Percentiles rank a stretch among this genome's conserved stretches.
Evolutionary conservation across 2,113 vertebrate genomes (phyloP).

Genomic region (Alces alces): DNA sequence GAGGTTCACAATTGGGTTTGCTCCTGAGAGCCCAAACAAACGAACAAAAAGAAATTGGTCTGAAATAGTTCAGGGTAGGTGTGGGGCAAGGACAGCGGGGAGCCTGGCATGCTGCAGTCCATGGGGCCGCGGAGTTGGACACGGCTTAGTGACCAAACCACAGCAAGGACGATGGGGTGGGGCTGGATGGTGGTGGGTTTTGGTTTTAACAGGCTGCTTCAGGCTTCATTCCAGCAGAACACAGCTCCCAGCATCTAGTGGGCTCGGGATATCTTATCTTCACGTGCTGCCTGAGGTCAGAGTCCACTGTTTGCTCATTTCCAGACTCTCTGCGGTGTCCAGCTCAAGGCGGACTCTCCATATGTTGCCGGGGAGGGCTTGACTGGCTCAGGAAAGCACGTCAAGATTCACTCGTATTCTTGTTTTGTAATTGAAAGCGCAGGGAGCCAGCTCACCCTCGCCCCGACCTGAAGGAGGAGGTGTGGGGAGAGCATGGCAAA

Average conservation of each 20-base stretch:
- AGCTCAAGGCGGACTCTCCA: neutral
- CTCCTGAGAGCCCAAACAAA: neutral
- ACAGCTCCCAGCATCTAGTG: rapidly evolving
- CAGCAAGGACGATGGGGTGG: rapidly evolving
- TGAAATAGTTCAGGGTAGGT: neutral
- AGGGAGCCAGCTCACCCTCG: neutral
- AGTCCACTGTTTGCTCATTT: neutral
- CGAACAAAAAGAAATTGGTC: neutral
- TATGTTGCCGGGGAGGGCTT: neutral
- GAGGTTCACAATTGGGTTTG: neutral
- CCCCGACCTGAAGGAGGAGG: neutral
- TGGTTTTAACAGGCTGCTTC: neutral
- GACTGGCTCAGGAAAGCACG: neutral
- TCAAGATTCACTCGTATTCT: neutral
- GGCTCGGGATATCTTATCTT: neutral
- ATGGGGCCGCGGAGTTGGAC: neutral
- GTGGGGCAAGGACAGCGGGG: rapidly evolving
- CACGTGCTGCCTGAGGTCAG: no score
- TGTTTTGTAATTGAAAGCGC: neutral
- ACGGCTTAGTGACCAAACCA: neutral
- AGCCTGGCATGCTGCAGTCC: neutral
- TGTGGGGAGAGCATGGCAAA: neutral
- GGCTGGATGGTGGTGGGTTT: neutral
- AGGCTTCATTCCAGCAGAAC: neutral
- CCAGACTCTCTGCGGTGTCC: neutral